Evolutionary conservation across 2,888 invertebrate genomes (phyloP).

Genomic region (Odontocolon sp.): DNA sequence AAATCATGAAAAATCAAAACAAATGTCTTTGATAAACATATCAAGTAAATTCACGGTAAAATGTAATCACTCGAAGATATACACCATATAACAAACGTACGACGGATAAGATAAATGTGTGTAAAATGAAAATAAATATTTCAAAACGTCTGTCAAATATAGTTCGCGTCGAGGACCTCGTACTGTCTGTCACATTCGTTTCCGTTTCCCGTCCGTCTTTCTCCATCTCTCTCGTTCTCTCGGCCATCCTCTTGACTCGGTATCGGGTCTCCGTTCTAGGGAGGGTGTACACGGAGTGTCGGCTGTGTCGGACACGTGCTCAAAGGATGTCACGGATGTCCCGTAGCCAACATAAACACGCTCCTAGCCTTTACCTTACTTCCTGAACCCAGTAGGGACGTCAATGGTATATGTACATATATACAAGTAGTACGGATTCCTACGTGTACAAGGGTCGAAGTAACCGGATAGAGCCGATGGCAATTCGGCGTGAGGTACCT

Average conservation of each 20-base stretch:
- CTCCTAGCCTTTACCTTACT: slow-evolving; percentile 62
- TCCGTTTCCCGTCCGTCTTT: neutral
- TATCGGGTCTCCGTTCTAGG: slow-evolving; percentile 23
- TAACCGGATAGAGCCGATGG: slow-evolving; percentile 20
- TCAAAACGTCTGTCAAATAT: too few species aligned
- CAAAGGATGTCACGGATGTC: slow-evolving; percentile 66
- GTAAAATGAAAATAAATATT: too few species aligned
- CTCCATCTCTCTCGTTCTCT: neutral
- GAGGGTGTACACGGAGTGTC: slow-evolving; percentile 41
- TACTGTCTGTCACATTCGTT: too few species aligned
- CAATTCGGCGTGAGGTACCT: slow-evolving; percentile 26
- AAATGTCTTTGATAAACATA: too few species aligned
- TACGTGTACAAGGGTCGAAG: slow-evolving; percentile 17
- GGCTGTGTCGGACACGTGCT: slow-evolving; percentile 63
- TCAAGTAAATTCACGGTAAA: too few species aligned
- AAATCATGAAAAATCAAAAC: slow-evolving; percentile 26
- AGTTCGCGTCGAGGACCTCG: too few species aligned
- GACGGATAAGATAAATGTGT: too few species aligned
- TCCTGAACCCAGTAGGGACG: slow-evolving; percentile 50
- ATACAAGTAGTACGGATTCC: slow-evolving; percentile 59
- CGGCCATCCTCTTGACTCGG: slow-evolving; percentile 18
- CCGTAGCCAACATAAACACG: slow-evolving; percentile 66
- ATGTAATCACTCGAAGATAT: too few species aligned
- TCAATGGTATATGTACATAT: slow-evolving; percentile 47
- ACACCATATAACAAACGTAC: too few species aligned